Evolutionary conservation across 1,140 invertebrate species (phyloP), one percentile per base, ranked within the genome.

Genomic region (Elymnias hypermnestra): DNA sequence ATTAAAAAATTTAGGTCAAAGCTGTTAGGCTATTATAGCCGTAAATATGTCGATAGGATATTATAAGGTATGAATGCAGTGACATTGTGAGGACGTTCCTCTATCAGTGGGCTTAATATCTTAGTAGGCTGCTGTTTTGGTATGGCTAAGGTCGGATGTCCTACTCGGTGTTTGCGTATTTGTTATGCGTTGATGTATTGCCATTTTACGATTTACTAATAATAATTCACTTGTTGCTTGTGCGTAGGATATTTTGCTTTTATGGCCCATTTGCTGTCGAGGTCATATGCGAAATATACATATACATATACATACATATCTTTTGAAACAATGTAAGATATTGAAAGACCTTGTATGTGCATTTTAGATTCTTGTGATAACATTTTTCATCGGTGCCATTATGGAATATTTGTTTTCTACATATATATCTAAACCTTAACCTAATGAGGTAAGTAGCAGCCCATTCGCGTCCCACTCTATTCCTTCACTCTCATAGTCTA

Each of bases 51-150:
- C 2, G 3, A 29, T 29, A 29, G 13, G 0, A 29, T 29, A 29
- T 29, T 29, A 22, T 8, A 22, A 22, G n/a, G n/a, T n/a, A n/a
- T 22, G 13, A 29, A 29, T 29, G 13, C 26, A 29, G 10, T 13
- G 26, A 12, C 13, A 35, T 35, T 9, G 38, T 28, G 23, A 25
- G 23, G 38, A 40, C 38, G 28, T 40, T 40, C 25, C 38, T 40
- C 23, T 8, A 23, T 12, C 26, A 3, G 38, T 40, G 38, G 38
- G 38, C 23, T 40, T 29, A 40, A 40, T 40, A 17, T n/a, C 5
- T 13, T 25, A 28, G 38, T 40, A 26, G 40, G 40, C 19, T 31
- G 40, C 5, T 19, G 17, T 42, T 42, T 42, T 42, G 40, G 40
- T 13, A 12, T 31, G 23, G 9, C 28, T 33, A 26, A 42, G 40